These are phyloP conservation scores for Nansenia antarctica DNA, from an alignment of 2,113 vertebrate genomes.

Conservation along the genomic window DNA sequence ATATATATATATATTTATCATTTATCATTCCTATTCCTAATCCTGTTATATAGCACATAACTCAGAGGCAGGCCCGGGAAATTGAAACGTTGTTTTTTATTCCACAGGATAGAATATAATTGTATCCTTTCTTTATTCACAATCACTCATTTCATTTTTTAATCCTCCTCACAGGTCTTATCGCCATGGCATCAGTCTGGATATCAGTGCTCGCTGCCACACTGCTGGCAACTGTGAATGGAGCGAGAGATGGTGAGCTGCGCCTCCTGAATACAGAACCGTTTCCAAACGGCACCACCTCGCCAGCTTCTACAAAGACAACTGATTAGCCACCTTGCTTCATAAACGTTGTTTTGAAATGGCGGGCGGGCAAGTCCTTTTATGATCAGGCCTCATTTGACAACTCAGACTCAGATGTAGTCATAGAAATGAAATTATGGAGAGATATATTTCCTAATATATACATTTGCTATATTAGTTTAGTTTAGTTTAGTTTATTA, in stretches of 20 bases:
- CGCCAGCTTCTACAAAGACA: conserved; percentile 9
- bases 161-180: conserved; percentile 57
- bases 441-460: background rate
- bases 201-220: conserved; percentile 42
- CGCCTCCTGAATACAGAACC: conserved; percentile 10
- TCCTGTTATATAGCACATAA: background rate
- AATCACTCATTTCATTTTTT: conserved; percentile 30
- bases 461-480: background rate
- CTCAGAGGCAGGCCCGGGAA: background rate
- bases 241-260: conserved; percentile 58
- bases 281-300: conserved; percentile 39
- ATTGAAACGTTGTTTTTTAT: conserved; percentile 28
- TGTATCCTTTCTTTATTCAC: conserved; percentile 4
- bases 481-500: too few relatives aligned
- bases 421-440: background rate
- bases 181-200: conserved; percentile 63
- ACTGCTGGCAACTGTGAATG: conserved; percentile 46
- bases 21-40: conserved; percentile 21
- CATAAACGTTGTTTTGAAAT: conserved; percentile 7
- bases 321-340: conserved; percentile 3
- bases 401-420: background rate
- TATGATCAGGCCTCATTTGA: background rate
- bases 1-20: background rate
- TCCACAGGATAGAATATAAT: conserved; percentile 20
- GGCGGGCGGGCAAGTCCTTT: conserved; percentile 13